Evolutionary conservation across 2,888 invertebrate genomes (phyloP).

Genomic region (Drosophila histrio): DNA sequence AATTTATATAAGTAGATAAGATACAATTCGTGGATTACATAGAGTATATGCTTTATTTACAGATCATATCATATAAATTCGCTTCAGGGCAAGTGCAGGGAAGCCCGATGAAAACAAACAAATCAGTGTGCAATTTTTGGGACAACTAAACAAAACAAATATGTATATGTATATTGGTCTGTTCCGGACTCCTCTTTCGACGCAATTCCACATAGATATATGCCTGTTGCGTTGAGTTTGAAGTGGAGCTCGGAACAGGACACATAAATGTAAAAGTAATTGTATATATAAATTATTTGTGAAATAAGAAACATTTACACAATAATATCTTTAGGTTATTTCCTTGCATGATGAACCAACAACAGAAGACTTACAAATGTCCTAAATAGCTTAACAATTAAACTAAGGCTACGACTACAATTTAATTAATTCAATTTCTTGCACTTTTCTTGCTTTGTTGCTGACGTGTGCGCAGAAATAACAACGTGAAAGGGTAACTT

Average conservation of each 20-base stretch:
- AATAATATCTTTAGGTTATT: slow-evolving; percentile 68
- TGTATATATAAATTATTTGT: slow-evolving; percentile 23
- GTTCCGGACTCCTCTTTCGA: neutral
- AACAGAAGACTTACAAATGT: slow-evolving; percentile 57
- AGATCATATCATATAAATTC: slow-evolving; percentile 51
- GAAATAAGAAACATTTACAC: slow-evolving; percentile 35
- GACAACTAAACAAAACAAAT: slow-evolving; percentile 23
- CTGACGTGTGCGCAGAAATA: slow-evolving; percentile 66
- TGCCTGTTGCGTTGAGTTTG: neutral
- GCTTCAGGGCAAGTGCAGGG: slow-evolving; percentile 32
- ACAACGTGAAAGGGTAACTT: slow-evolving; percentile 52
- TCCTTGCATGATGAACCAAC: slow-evolving; percentile 67
- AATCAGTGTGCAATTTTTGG: slow-evolving; percentile 9
- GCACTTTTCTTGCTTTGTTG: slow-evolving; percentile 51
- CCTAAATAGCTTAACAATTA: slow-evolving; percentile 46
- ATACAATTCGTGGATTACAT: slow-evolving; percentile 69
- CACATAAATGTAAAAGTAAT: slow-evolving; percentile 1
- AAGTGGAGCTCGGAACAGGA: neutral
- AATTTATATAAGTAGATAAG: slow-evolving; percentile 70
- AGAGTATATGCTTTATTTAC: slow-evolving; percentile 65
- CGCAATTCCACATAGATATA: neutral
- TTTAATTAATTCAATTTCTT: slow-evolving; percentile 60
- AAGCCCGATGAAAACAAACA: slow-evolving; percentile 30
- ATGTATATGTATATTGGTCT: slow-evolving; percentile 7
- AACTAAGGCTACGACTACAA: slow-evolving; percentile 51